phyloP scores from a whole-genome alignment of 2,113 vertebrate genomes.

The Dipodomys stephensi region DNA sequence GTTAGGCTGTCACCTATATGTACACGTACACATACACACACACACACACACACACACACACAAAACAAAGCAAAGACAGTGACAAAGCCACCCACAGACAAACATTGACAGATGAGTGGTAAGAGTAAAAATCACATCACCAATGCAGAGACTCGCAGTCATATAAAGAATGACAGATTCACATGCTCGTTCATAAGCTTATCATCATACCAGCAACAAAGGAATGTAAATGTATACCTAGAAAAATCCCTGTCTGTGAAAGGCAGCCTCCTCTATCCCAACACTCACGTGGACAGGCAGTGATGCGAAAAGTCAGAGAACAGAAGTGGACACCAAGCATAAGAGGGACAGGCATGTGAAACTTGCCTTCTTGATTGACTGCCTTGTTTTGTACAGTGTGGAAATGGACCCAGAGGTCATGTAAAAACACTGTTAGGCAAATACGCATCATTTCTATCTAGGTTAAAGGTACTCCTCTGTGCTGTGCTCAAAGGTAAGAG shows the following conservation, averaged over 20 bases:
- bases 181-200: not conserved
- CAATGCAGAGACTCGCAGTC: not conserved
- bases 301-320: not conserved
- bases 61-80: not conserved
- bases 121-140: slow-evolving; percentile 32
- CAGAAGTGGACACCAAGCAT: not conserved
- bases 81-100: not conserved
- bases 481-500: slow-evolving; percentile 5
- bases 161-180: not conserved
- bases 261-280: not conserved
- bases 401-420: not conserved
- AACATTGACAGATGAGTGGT: not conserved
- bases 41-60: not conserved
- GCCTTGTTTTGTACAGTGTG: no score
- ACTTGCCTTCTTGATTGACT: not conserved
- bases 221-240: not conserved
- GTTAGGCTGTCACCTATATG: not conserved
- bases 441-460: not conserved
- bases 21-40: not conserved
- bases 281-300: not conserved
- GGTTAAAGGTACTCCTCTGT: slow-evolving; percentile 16
- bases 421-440: not conserved
- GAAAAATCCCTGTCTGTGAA: not conserved
- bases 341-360: not conserved
- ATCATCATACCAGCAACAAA: not conserved